These are phyloP conservation scores for Stigmatopora argus DNA, from an alignment of 2,113 vertebrate genomes.

Conservation along the genomic window DNA sequence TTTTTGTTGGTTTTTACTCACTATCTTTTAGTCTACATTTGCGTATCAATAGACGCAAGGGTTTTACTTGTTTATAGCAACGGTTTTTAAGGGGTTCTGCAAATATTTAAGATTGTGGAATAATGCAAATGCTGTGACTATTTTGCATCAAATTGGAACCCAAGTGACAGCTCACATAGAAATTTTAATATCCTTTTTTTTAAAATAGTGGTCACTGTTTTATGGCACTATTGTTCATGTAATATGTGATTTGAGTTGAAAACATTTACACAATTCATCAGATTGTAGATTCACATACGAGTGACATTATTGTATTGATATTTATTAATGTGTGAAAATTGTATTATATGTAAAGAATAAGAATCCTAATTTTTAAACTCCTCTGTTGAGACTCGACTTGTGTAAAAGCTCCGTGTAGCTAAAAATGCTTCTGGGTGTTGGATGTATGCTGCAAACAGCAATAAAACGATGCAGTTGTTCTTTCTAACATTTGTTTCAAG, in stretches of 20 bases:
- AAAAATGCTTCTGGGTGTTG: slow-evolving; percentile 61
- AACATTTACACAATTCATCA: slow-evolving; percentile 50
- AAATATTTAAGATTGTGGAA: slow-evolving; percentile 5
- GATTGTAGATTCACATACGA: slow-evolving; percentile 57
- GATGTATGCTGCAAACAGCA: slow-evolving; percentile 68
- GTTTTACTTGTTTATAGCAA: slow-evolving; percentile 32
- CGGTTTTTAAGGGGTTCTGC: slow-evolving; percentile 12
- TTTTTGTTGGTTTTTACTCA: slow-evolving; percentile 40
- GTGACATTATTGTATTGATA: slow-evolving; percentile 74
- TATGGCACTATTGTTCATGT: slow-evolving; percentile 39
- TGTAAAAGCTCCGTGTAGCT: slow-evolving; percentile 75
- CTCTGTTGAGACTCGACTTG: slow-evolving; percentile 58
- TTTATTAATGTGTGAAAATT: slow-evolving; percentile 79
- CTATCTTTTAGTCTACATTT: slow-evolving; percentile 18
- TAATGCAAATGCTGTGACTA: slow-evolving; percentile 24
- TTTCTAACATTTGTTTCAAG: slow-evolving; percentile 26
- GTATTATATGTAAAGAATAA: slow-evolving; percentile 78
- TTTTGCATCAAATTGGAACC: slow-evolving; percentile 12
- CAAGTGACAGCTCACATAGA: slow-evolving; percentile 29
- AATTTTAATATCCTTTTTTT: slow-evolving; percentile 23
- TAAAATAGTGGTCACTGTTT: slow-evolving; percentile 35
- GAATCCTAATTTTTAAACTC: slow-evolving; percentile 74
- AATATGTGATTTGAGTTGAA: slow-evolving; percentile 61
- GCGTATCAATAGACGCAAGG: slow-evolving; percentile 35
- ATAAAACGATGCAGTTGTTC: slow-evolving; percentile 72